phyloP scores from a whole-genome alignment of 2,113 vertebrate species.

The Zonotrichia leucophrys region DNA sequence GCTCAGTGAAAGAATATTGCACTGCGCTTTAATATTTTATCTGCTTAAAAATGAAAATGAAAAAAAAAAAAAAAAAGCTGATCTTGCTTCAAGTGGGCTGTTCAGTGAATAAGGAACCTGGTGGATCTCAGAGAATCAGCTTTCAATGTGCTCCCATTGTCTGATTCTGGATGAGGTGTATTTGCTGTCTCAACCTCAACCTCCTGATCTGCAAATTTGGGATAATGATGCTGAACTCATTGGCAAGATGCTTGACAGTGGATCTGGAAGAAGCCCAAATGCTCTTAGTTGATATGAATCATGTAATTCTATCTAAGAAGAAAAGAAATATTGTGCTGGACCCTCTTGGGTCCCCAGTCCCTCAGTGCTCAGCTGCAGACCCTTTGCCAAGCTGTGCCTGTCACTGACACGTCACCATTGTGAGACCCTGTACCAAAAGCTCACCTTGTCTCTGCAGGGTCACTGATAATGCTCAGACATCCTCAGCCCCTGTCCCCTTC shows the following conservation, averaged over 20 bases:
- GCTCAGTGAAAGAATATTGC: not conserved
- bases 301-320: not conserved
- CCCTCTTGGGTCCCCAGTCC: not conserved
- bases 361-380: not conserved
- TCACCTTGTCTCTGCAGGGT: not conserved
- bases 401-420: fast-evolving
- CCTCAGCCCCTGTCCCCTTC: not conserved
- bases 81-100: not conserved
- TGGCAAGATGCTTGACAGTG: not conserved
- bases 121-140: not conserved
- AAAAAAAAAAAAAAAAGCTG: not conserved
- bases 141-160: not conserved
- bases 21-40: not conserved
- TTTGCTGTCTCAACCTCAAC: not conserved
- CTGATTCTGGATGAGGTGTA: not conserved
- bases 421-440: not conserved
- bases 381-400: fast-evolving
- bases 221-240: not conserved
- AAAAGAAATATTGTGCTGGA: not conserved
- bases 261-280: not conserved
- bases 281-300: not conserved
- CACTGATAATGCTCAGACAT: not conserved
- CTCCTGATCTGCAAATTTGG: not conserved
- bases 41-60: not conserved
- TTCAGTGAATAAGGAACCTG: not conserved